Evolutionary conservation across 2,888 invertebrate genomes (phyloP).

Genomic region (Gari tellinella): DNA sequence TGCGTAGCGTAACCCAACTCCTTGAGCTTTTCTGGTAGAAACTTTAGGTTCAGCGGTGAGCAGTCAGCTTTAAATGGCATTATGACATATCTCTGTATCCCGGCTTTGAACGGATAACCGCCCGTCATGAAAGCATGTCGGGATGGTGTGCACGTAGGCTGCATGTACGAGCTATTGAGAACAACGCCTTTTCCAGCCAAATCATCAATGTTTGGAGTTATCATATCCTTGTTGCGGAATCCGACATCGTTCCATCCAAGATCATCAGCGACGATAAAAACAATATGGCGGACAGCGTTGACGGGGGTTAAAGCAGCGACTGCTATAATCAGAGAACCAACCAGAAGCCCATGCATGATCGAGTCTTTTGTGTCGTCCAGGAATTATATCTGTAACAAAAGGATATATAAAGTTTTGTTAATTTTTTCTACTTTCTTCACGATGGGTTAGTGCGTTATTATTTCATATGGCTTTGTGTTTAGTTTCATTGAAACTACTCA

Average conservation of each 20-base stretch:
- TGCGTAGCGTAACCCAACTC: constrained; percentile 77
- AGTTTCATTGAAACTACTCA: no score
- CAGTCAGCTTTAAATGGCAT: constrained; percentile 66
- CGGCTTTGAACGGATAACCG: constrained; percentile 70
- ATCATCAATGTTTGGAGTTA: constrained; percentile 83
- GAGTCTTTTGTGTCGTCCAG: no score
- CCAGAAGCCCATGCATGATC: no score
- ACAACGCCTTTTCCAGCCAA: constrained; percentile 83
- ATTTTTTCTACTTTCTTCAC: no score
- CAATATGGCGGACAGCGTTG: constrained; percentile 41
- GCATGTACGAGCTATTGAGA: constrained; percentile 84
- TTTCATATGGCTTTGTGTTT: no score
- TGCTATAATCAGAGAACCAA: no score
- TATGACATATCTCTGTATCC: constrained; percentile 76
- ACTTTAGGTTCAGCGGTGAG: constrained; percentile 70
- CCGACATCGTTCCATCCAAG: constrained; percentile 83
- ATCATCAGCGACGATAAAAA: constrained; percentile 70
- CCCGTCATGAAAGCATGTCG: constrained; percentile 72
- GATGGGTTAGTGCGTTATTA: no score
- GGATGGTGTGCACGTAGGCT: constrained; percentile 84
- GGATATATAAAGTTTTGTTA: no score
- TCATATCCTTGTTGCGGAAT: constrained; percentile 84
- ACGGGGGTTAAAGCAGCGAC: no score
- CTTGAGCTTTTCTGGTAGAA: constrained; percentile 73
- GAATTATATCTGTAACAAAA: no score